A percentile compares a stretch with the other conserved stretches of the same genome.
Conservation (phyloP, 2,888 invertebrate genomes). For the Theodoxus fluviatilis region DNA sequence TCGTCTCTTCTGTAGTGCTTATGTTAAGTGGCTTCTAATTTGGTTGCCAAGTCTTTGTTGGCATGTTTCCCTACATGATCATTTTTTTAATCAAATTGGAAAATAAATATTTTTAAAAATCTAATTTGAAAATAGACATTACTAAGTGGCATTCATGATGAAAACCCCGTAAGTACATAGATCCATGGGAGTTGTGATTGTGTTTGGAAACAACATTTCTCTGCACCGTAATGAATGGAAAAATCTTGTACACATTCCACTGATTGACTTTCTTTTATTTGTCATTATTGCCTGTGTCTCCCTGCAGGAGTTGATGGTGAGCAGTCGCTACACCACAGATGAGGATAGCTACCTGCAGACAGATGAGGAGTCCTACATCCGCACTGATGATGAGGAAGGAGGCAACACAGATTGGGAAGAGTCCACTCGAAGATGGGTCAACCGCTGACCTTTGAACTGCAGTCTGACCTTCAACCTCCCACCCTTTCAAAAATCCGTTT, state of each 20-base stretch:
- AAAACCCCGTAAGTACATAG: neutral
- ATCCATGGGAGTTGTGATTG: neutral
- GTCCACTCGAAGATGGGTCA: constrained; percentile 74
- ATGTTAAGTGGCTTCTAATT: too few species aligned
- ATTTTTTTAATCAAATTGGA: too few species aligned
- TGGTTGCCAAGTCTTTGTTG: too few species aligned
- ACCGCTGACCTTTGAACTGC: too few species aligned
- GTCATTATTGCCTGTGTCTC: too few species aligned
- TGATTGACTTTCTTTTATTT: too few species aligned
- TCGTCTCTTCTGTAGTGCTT: too few species aligned
- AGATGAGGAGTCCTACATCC: constrained; percentile 66
- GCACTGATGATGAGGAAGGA: constrained; percentile 69
- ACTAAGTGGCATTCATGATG: neutral
- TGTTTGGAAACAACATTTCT: neutral
- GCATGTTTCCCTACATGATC: too few species aligned
- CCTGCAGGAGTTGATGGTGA: constrained; percentile 58
- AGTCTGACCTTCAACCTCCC: too few species aligned
- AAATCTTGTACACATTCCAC: neutral
- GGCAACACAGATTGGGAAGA: constrained; percentile 73
- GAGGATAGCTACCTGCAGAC: constrained; percentile 61
- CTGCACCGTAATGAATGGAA: neutral
- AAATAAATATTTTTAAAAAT: too few species aligned
- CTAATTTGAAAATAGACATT: too few species aligned
- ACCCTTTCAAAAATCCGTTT: too few species aligned
- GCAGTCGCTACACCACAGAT: constrained; percentile 56